Base-by-base conservation (phyloP, 1,140 invertebrate genomes). In the Lasaia peninsularis region DNA sequence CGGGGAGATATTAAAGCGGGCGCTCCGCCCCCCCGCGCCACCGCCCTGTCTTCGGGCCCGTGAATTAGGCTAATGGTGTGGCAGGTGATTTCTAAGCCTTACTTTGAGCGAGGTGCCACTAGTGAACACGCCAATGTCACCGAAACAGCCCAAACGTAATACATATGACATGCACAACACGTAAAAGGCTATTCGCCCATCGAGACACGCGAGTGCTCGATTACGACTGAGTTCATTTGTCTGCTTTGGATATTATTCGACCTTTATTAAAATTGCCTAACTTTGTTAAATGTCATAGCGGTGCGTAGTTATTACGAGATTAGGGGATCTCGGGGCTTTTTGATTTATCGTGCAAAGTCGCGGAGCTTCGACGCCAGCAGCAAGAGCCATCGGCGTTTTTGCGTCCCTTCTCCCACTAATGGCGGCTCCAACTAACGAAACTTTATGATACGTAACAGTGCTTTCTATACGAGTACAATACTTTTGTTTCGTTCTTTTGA, bases 61-160 rank as follows among this genome's bases (percentile, higher is more conserved):
- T 86, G 83, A 88, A 88, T 88, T 88, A 84, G 83, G 83, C 86
- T 88, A 86, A 88, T 88, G 81, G 85, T 77, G 75, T 86, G 85
- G 83, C 83, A 88, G 85, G 85, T 86, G 80, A 88, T 85, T 88
- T 88, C 80, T 86, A 66, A 88, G 75, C 73, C 70, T 73, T 81
- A 75, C 83, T 82, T 83, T 73, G 73, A 79, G 71, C 73, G 75
- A 79, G 75, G 75, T 69, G 70, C 71, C 71, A 65, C 40, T 48
- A 48, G 75, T 76, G 62, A 65, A 75, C 78, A 83, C 80, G 71
- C 77, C 76, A 81, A 79, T 78, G 72, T 75, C 75, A 66, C 71
- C 71, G 65, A 73, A 76, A 83, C 57, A 74, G 59, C 72, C 69
- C 63, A 65, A 78, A 72, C 62, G 60, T 69, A 66, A 54, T 62